Evolutionary conservation across 1,140 invertebrate species (phyloP).

Genomic region (Pteromalus puparum): DNA sequence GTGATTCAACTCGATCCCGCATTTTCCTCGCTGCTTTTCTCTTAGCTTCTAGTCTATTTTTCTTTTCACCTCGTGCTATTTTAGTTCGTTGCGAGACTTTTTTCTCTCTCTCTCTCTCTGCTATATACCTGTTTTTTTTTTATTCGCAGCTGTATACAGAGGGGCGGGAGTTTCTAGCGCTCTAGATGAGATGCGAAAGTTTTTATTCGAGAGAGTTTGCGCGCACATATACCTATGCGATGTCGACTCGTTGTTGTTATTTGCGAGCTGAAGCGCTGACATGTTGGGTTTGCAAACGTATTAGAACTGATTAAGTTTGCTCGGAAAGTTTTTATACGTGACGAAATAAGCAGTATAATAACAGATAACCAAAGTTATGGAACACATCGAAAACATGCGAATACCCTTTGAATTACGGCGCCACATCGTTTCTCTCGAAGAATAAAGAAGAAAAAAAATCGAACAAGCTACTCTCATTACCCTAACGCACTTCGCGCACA

Average conservation of each 20-base stretch:
- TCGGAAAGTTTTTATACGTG: not conserved
- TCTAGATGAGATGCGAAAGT: too few relatives aligned
- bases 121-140: not conserved
- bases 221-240: too few relatives aligned
- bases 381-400: too few relatives aligned
- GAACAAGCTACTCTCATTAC: not conserved
- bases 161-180: too few relatives aligned
- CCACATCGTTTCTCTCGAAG: not conserved
- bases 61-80: not conserved
- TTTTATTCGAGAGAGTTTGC: too few relatives aligned
- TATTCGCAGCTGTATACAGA: too few relatives aligned
- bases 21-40: not conserved
- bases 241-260: too few relatives aligned
- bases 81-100: not conserved
- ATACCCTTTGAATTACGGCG: not conserved
- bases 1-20: constrained; percentile 7
- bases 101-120: too few relatives aligned
- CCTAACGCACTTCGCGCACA: not conserved
- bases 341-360: too few relatives aligned
- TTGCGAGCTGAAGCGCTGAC: too few relatives aligned
- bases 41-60: not conserved
- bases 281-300: not conserved
- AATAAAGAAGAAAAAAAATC: not conserved
- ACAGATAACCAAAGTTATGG: not conserved
- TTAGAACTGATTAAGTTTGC: not conserved